These are phyloP conservation scores for Meloidogyne chitwoodi DNA, from an alignment of 1,140 invertebrate species.

Conservation along the genomic window DNA sequence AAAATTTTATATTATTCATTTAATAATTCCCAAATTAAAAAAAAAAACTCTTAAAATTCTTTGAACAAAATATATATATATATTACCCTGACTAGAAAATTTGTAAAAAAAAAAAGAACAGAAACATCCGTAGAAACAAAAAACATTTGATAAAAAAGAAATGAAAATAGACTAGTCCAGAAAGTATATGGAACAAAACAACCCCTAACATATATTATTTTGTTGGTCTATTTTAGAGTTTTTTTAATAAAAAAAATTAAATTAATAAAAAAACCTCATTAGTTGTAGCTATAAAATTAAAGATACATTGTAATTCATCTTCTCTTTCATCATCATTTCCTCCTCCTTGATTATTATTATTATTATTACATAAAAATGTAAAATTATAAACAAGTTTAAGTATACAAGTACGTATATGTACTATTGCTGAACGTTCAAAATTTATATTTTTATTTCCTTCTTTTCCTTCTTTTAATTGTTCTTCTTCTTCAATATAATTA, in stretches of 20 bases:
- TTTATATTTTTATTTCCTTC: not conserved
- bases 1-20: too few species aligned
- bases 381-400: slow-evolving; percentile 42
- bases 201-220: too few species aligned
- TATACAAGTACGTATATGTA: slow-evolving; percentile 46
- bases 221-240: too few species aligned
- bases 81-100: too few species aligned
- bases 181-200: too few species aligned
- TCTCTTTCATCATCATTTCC: slow-evolving; percentile 69
- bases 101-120: not conserved
- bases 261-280: slow-evolving; percentile 72
- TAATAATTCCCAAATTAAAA: too few species aligned
- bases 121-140: too few species aligned
- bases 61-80: not conserved
- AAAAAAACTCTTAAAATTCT: not conserved
- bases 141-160: too few species aligned
- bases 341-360: too few species aligned
- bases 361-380: slow-evolving; percentile 30
- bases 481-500: not conserved
- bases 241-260: not conserved
- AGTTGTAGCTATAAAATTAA: slow-evolving; percentile 94
- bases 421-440: slow-evolving; percentile 32
- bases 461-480: not conserved
- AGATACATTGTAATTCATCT: slow-evolving; percentile 92
- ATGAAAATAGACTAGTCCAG: too few species aligned